phyloP scores from a whole-genome alignment of 2,797 vertebrate species.

The Xenentodon cancila region DNA sequence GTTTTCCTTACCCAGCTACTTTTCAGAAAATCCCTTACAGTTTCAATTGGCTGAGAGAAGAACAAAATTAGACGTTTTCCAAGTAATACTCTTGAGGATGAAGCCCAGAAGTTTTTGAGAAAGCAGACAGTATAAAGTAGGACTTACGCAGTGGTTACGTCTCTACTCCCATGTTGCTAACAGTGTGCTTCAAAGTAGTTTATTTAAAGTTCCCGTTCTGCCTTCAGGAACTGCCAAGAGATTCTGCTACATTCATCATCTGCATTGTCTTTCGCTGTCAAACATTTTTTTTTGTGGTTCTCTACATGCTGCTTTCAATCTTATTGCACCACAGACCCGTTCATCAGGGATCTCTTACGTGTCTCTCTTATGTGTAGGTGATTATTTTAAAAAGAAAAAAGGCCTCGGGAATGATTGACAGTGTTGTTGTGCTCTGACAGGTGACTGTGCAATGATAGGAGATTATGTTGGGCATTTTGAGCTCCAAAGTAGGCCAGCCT shows the following conservation, averaged over 20 bases:
- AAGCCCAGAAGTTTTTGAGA: conserved; percentile 10
- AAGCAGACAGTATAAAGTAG: conserved; percentile 9
- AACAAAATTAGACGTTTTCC: conserved; percentile 29
- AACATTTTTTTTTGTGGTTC: conserved; percentile 46
- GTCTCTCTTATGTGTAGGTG: conserved; percentile 23
- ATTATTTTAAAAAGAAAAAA: conserved; percentile 15
- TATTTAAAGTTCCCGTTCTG: conserved; percentile 31
- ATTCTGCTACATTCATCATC: conserved; percentile 33
- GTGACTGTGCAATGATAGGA: conserved; percentile 17
- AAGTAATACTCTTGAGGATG: conserved; percentile 20
- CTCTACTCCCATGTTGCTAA: conserved; percentile 22
- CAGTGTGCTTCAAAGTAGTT: conserved; percentile 18
- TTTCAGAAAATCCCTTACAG: conserved; percentile 23
- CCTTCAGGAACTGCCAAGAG: conserved; percentile 35
- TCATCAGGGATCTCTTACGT: conserved; percentile 56
- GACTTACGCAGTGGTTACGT: conserved; percentile 15
- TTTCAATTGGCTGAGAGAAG: conserved; percentile 13
- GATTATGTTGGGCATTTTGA: conserved; percentile 33
- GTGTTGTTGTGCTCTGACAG: conserved; percentile 29
- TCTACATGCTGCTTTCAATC: conserved; percentile 28
- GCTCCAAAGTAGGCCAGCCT: conserved; percentile 46
- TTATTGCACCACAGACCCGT: conserved; percentile 45
- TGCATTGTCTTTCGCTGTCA: conserved; percentile 12
- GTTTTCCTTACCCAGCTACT: conserved; percentile 27
- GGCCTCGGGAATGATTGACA: conserved; percentile 18